Conservation (phyloP, 2,113 vertebrate species). For the Heterotis niloticus region DNA sequence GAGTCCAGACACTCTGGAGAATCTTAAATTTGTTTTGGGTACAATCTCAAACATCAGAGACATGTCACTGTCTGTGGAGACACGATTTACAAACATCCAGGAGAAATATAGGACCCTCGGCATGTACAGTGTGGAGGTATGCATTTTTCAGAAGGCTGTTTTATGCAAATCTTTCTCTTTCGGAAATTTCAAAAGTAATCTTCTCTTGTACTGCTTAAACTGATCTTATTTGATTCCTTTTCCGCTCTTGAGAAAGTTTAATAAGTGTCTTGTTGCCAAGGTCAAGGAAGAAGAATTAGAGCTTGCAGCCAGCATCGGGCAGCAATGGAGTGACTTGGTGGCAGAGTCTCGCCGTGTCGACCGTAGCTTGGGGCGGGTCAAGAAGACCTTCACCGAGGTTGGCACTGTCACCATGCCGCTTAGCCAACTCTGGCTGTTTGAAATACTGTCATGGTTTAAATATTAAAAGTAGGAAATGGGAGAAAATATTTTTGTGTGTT, state of each 20-base stretch:
- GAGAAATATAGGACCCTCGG: slow-evolving; percentile 84
- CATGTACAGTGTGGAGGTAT: slow-evolving; percentile 75
- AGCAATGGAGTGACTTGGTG: slow-evolving; percentile 71
- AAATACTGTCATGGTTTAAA: neutral
- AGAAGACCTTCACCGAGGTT: slow-evolving; percentile 81
- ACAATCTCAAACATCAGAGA: slow-evolving; percentile 74
- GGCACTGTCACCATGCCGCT: neutral
- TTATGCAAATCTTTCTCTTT: neutral
- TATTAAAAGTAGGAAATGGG: no score
- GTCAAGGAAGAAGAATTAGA: slow-evolving; percentile 66
- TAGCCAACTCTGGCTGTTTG: neutral
- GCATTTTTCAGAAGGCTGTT: slow-evolving; percentile 9
- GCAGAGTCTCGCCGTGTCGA: slow-evolving; percentile 69
- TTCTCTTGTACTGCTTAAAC: neutral
- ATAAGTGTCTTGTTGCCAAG: slow-evolving; percentile 49
- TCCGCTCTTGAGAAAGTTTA: neutral
- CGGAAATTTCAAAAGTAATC: neutral
- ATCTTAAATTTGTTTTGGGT: slow-evolving; percentile 78
- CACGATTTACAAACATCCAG: slow-evolving; percentile 71
- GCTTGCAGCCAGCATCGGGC: slow-evolving; percentile 56
- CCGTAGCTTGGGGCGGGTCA: slow-evolving; percentile 69
- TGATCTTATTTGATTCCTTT: no score
- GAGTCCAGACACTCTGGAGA: slow-evolving; percentile 70
- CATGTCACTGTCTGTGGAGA: slow-evolving; percentile 76
- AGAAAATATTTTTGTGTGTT: no score